phyloP scores from a whole-genome alignment of 2,113 vertebrate species.

The Sebastes schlegelii region DNA sequence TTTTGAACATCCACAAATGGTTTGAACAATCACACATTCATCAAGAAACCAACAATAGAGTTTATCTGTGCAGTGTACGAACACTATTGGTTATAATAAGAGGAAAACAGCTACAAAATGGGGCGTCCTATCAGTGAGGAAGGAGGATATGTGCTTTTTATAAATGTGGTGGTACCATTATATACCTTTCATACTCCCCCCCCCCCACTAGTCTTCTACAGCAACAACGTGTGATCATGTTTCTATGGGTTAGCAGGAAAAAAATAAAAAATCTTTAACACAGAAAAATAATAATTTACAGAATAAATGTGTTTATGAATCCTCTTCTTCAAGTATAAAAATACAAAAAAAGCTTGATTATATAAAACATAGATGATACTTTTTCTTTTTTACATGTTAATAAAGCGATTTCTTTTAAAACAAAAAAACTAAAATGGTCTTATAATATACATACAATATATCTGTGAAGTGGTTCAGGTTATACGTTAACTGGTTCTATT shows the following conservation, averaged over 20 bases:
- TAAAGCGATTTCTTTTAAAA: constrained; percentile 65
- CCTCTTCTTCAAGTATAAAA: constrained; percentile 82
- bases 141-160: constrained; percentile 64
- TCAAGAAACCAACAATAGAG: constrained; percentile 71
- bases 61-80: constrained; percentile 52
- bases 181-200: constrained; percentile 7
- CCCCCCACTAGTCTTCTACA: constrained; percentile 1
- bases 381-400: constrained; percentile 78
- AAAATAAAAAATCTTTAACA: constrained; percentile 68
- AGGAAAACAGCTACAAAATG: constrained; percentile 69
- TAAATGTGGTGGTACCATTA: constrained; percentile 11
- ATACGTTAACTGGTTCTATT: constrained; percentile 35
- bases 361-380: constrained; percentile 84
- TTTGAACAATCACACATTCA: constrained; percentile 78
- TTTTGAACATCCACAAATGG: constrained; percentile 75
- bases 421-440: constrained; percentile 71
- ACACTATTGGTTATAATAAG: constrained; percentile 71
- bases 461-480: constrained; percentile 55
- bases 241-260: constrained; percentile 49
- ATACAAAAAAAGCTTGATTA: constrained; percentile 83
- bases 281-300: constrained; percentile 78
- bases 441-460: constrained; percentile 75
- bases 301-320: constrained; percentile 76
- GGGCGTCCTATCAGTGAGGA: constrained; percentile 42
- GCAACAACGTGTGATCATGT: constrained; percentile 48